Evolutionary conservation across 2,888 invertebrate species (phyloP), one percentile per base, ranked within the genome.

Genomic region (Apoderus coryli): DNA sequence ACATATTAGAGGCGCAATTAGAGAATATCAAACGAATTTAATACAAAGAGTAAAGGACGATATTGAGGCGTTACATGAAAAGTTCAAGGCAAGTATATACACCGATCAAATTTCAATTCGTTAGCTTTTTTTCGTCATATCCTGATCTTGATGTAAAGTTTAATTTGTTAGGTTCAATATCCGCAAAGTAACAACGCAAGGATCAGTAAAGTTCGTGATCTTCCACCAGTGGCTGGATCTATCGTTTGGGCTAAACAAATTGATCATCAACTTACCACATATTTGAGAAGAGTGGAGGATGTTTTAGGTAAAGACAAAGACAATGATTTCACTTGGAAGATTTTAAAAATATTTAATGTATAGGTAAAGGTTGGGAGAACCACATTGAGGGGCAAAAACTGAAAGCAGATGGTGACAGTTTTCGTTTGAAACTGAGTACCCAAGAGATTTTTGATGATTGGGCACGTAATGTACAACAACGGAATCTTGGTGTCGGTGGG

Each of bases 181-280:
- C 82, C 84, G 0, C 82, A 86, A 61, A 93, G 90, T 50, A 90
- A 92, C 59, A 85, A 90, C 45, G 90, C 85, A 41, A 73, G 79
- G 14, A 77, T 95, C 58, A 92, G 92, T 29, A 74, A 79, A 38
- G 84, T 86, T 7, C 73, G 92, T 34, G 98, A 98, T 61, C 63
- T 98, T 44, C 96, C 96, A 3, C 95, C 95, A 0, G 88, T 98
- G 10, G 86, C 96, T 14, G 96, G 96, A 1, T 92, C 90, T 31
- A 96, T 99, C 45, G 90, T 98, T 46, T 99, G 98, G 98, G 93
- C 95, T 3, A 84, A 89, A 49, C 86, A 96, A 64, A 98, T 99
- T 48, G 96, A 98, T 59, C 77, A 92, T 42, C 96, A 98, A 58
- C 69, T 99, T 29, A 89, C 88, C 9, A 88, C 90, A 44, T 96